A percentile compares a stretch with the other conserved stretches of the same genome.
phyloP scores from a whole-genome alignment of 2,888 invertebrate genomes.

The Aricia artaxerxes region DNA sequence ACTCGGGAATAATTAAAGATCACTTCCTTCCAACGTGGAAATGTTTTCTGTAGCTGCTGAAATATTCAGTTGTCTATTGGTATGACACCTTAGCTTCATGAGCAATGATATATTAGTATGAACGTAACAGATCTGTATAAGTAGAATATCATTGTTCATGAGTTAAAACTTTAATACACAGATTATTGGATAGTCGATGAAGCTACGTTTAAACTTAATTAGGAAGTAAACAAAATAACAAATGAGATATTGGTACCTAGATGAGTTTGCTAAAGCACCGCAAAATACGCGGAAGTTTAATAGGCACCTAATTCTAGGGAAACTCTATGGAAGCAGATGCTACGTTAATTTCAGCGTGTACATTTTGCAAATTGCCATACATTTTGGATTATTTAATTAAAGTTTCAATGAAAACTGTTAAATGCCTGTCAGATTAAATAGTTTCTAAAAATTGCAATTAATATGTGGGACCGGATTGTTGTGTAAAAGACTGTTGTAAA shows the following conservation, averaged over 20 bases:
- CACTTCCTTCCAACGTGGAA: not conserved
- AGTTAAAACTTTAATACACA: no score
- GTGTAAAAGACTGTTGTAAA: conserved; percentile 20
- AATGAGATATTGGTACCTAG: not conserved
- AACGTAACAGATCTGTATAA: no score
- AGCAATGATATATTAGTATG: no score
- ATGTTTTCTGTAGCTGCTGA: not conserved
- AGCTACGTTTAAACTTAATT: no score
- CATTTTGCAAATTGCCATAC: not conserved
- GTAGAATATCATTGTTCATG: no score
- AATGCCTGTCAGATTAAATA: not conserved
- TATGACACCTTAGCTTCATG: no score
- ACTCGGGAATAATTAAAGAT: not conserved
- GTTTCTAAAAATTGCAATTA: conserved; percentile 24
- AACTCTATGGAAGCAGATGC: not conserved
- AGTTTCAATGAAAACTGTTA: not conserved
- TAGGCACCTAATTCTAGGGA: not conserved
- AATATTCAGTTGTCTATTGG: not conserved
- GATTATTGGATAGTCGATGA: no score
- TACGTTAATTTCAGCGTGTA: not conserved
- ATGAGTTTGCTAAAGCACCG: not conserved
- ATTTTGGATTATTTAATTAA: not conserved
- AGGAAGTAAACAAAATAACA: no score
- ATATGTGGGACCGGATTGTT: conserved; percentile 13
- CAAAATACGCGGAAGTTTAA: not conserved